Conservation (phyloP, 2,888 invertebrate genomes). For the Ecdyonurus torrentis region DNA sequence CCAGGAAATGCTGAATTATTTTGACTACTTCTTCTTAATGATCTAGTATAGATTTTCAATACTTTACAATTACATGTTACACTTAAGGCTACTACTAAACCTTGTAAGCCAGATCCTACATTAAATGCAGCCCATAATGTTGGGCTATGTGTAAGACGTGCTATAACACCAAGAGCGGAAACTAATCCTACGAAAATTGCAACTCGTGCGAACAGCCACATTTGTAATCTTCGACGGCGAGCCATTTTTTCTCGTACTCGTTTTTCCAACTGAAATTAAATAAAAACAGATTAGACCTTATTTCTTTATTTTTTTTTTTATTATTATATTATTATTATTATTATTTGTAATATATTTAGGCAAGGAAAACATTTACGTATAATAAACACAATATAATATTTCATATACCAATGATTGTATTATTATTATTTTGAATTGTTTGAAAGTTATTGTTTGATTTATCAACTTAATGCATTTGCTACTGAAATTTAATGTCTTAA, state of each 20-base stretch:
- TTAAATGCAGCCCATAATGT: conserved; percentile 30
- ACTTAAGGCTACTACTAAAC: conserved; percentile 40
- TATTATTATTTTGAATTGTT: no score
- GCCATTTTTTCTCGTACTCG: conserved; percentile 41
- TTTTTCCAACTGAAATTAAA: conserved; percentile 28
- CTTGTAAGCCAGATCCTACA: conserved; percentile 31
- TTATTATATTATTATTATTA: no score
- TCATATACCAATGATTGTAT: no score
- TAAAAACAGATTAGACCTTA: no score
- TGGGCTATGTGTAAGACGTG: conserved; percentile 19
- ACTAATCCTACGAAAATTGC: conserved; percentile 29
- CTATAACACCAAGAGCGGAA: conserved; percentile 24
- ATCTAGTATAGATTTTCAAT: conserved; percentile 26
- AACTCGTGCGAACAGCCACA: conserved; percentile 38
- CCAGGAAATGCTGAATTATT: conserved; percentile 13
- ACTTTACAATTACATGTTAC: conserved; percentile 41
- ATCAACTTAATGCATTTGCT: no score
- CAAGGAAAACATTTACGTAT: no score
- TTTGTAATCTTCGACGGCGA: conserved; percentile 36
- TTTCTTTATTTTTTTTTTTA: no score
- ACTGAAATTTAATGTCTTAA: no score
- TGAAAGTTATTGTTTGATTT: no score
- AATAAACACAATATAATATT: no score
- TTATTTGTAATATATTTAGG: no score
- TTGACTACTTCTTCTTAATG: conserved; percentile 12